Percentiles rank a stretch among this genome's conserved stretches.
Evolutionary conservation across 92 coral and sea anemone species (phyloP).

Genomic region (Bergia sp.): DNA sequence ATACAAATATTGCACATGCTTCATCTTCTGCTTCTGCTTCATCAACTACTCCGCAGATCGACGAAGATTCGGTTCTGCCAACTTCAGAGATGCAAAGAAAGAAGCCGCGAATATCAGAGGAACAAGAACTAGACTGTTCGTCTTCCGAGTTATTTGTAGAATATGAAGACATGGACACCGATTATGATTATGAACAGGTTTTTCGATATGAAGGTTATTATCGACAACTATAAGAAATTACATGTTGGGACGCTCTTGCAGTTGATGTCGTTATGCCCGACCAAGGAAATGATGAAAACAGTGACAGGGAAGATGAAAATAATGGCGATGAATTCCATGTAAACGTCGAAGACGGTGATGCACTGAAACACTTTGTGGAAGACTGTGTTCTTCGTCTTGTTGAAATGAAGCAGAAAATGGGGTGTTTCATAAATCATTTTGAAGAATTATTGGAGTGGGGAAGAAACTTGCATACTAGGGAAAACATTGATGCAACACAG

Average conservation of each 20-base stretch:
- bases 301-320: not conserved
- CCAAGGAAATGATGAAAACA: not conserved
- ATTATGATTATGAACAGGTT: not conserved
- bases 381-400: conserved; percentile 53
- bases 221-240: not conserved
- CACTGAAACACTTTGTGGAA: conserved; percentile 47
- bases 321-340: conserved; percentile 11
- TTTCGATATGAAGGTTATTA: not conserved
- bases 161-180: not conserved
- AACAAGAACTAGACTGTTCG: not conserved
- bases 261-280: not conserved
- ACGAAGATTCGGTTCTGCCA: not conserved
- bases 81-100: not conserved
- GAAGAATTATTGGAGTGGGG: conserved; percentile 60
- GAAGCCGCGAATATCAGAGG: not conserved
- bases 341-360: conserved; percentile 37
- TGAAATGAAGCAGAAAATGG: conserved; percentile 52
- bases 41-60: not conserved
- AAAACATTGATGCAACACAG: not conserved
- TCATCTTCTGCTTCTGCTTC: not conserved
- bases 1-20: too few relatives aligned
- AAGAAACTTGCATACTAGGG: conserved; percentile 18
- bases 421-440: conserved; percentile 49
- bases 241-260: not conserved
- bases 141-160: not conserved